A percentile compares a stretch with the other conserved stretches of the same genome.
Conservation (phyloP, 2,888 invertebrate species). For the Pandemis heparana region DNA sequence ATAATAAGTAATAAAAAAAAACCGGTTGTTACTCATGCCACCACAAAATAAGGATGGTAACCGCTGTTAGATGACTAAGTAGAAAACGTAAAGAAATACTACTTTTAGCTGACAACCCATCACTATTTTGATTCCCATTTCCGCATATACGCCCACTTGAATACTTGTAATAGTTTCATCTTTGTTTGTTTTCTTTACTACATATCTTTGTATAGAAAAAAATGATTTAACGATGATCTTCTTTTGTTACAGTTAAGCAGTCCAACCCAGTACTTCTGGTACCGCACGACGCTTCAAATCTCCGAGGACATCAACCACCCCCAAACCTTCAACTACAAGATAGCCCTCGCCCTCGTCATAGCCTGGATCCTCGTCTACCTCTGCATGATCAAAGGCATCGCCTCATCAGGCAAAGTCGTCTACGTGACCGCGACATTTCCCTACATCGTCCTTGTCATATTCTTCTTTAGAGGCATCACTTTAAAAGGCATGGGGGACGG, state of each 20-base stretch:
- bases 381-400: conserved; percentile 99
- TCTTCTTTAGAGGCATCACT: conserved; percentile 97
- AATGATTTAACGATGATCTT: conserved; percentile 21
- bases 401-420: conserved; percentile 98
- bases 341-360: conserved; percentile 93
- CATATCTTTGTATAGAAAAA: too few species aligned
- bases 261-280: conserved; percentile 98
- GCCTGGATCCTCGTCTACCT: conserved; percentile 98
- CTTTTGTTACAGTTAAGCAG: conserved; percentile 90
- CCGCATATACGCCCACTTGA: too few species aligned
- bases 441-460: conserved; percentile 97
- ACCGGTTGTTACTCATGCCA: too few species aligned
- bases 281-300: conserved; percentile 95
- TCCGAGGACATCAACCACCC: conserved; percentile 95
- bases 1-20: too few species aligned
- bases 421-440: conserved; percentile 99
- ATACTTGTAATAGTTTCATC: too few species aligned
- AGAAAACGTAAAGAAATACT: too few species aligned
- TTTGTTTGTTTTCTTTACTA: too few species aligned
- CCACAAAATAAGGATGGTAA: too few species aligned
- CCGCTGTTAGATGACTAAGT: too few species aligned
- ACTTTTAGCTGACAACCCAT: too few species aligned
- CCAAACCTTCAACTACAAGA: conserved; percentile 96
- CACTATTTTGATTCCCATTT: too few species aligned
- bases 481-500: conserved; percentile 95